Evolutionary conservation across 2,113 vertebrate species (phyloP).

Genomic region (Hippocampus abdominalis): DNA sequence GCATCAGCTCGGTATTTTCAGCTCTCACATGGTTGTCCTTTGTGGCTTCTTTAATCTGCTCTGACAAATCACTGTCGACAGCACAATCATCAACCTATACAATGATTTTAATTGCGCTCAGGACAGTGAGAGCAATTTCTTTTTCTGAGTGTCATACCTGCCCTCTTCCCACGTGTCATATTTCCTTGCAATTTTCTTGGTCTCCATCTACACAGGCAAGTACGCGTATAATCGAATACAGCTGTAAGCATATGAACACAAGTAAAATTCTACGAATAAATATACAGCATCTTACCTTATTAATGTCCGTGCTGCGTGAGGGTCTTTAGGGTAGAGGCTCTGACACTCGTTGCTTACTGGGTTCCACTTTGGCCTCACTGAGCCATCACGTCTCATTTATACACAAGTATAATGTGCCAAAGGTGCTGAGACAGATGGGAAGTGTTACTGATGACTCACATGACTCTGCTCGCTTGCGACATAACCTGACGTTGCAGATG

Average conservation of each 20-base stretch:
- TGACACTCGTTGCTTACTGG: neutral
- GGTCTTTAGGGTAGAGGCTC: neutral
- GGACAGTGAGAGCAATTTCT: neutral
- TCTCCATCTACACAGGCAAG: slow-evolving; percentile 25
- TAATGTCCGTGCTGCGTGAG: neutral
- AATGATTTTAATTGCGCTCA: neutral
- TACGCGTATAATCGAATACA: neutral
- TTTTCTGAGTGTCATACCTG: slow-evolving; percentile 37
- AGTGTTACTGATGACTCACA: slow-evolving; percentile 45
- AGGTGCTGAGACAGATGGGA: slow-evolving; percentile 40
- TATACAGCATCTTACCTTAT: neutral
- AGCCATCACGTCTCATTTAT: slow-evolving; percentile 38
- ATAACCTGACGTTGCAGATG: slow-evolving; percentile 46
- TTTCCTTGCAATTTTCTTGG: slow-evolving; percentile 42
- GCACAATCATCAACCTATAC: neutral
- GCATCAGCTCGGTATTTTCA: slow-evolving; percentile 88
- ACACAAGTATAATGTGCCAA: neutral
- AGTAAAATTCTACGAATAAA: neutral
- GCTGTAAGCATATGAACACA: neutral
- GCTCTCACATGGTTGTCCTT: slow-evolving; percentile 83
- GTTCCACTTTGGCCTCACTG: slow-evolving; percentile 9
- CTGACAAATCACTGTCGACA: slow-evolving; percentile 79
- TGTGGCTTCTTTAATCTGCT: slow-evolving; percentile 85
- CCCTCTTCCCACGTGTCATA: slow-evolving; percentile 3
- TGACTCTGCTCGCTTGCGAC: neutral